phyloP scores from a whole-genome alignment of 2,113 vertebrate genomes.

The Centropus unirufus region DNA sequence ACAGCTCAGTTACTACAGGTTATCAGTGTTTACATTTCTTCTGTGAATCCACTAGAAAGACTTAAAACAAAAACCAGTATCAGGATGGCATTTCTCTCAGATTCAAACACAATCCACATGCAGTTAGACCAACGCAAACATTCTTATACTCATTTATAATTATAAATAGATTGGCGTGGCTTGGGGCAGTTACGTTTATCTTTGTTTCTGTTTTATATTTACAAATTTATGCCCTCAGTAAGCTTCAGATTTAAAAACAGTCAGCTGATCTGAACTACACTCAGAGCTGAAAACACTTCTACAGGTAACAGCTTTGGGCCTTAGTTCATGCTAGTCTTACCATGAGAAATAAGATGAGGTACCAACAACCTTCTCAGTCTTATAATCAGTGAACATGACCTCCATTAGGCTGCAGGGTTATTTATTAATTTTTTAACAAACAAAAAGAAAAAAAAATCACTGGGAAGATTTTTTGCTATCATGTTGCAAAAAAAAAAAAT shows the following conservation, averaged over 20 bases:
- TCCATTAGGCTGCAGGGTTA: background rate
- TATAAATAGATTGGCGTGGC: fast-evolving
- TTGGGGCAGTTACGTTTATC: fast-evolving
- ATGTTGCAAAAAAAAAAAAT: background rate
- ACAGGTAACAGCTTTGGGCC: background rate
- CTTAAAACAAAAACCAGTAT: background rate
- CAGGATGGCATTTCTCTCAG: background rate
- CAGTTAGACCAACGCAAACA: background rate
- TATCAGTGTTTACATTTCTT: background rate
- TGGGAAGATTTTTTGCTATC: background rate
- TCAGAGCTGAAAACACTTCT: background rate
- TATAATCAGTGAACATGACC: background rate
- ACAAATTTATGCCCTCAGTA: fast-evolving
- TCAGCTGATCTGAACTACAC: background rate
- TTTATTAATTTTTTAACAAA: background rate
- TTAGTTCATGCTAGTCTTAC: background rate
- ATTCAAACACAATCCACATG: background rate
- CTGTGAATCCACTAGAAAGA: background rate
- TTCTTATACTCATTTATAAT: background rate
- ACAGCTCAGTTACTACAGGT: background rate
- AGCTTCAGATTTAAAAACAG: background rate
- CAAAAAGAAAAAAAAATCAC: background rate
- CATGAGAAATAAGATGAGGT: background rate
- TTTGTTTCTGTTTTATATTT: background rate
- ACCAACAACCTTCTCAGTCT: background rate